Evolutionary conservation across 2,888 invertebrate species (phyloP), one percentile per base, ranked within the genome.

Genomic region (Tachystola acroxantha): DNA sequence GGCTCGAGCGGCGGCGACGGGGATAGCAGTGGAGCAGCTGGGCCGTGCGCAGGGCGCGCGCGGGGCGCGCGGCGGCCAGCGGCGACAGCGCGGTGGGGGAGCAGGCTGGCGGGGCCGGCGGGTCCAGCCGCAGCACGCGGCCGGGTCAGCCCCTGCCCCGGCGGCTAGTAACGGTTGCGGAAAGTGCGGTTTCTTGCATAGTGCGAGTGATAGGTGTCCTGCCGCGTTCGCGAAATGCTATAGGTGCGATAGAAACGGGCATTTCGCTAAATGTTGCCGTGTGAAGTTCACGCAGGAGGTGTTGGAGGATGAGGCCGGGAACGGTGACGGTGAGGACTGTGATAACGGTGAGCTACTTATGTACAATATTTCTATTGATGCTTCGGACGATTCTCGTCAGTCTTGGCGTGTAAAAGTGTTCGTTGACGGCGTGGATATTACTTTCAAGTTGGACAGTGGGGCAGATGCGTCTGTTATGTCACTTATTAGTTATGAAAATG

Each of bases 371-470:
- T 30, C 14, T 11, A 35, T 35, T 6, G 35, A 35, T 7, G 20
- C 35, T n/a, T 28, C 24, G 7, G 14, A 22, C 14, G 29, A 22
- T 5, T 28, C 9, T 1, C 10, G 29, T 7, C 10, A 20, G 7
- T 35, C 29, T 2, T 35, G 35, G 35, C 13, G 22, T 13, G 29
- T 2, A n/a, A 22, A 9, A 10, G n/a, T 34, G 3, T 10, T 12
- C 10, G 28, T 34, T 11, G n/a, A 34, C 3, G 20, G 28, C 9
- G 28, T 28, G 9, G 11, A 34, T 12, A 14, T 34, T 4, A 20
- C 34, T 3, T 40, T 40, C 27, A 40, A 40, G 10, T 29, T 40
- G 12, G 40, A 40, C 12, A 40, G 36, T 10, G 36, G 40, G 2
- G 40, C 40, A n/a, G 36, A 40, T 6, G 29, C 32, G 4, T 34